Evolutionary conservation across 2,113 vertebrate genomes (phyloP).

Genomic region (western clawed frog (Xenopus tropicalis)): UCB_Xtro_10.0 CM004445.2:29172501-29173000

Average conservation of each 20-base stretch:
- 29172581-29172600: not conserved
- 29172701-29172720: conserved; percentile 30
- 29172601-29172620: conserved; percentile 9
- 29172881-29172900: conserved; percentile 20
- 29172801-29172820: conserved; percentile 28
- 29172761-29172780: conserved; percentile 37
- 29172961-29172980: not conserved
- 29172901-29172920: conserved; percentile 18
- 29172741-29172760: conserved; percentile 16
- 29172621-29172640: conserved; percentile 4
- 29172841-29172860: conserved; percentile 22
- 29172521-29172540: no score
- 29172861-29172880: conserved; percentile 33
- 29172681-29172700: conserved; percentile 25
- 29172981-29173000: not conserved
- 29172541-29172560: no score
- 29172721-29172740: conserved; percentile 39
- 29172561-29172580: no score
- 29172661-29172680: conserved; percentile 24
- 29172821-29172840: conserved; percentile 39
- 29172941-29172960: conserved; percentile 5
- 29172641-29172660: conserved; percentile 18
- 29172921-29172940: conserved; percentile 22
- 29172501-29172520: no score
- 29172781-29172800: conserved; percentile 28